Evolutionary conservation across 2,888 invertebrate genomes (phyloP), one percentile per base, ranked within the genome.

Genomic region (Notocelia uddmanniana): DNA sequence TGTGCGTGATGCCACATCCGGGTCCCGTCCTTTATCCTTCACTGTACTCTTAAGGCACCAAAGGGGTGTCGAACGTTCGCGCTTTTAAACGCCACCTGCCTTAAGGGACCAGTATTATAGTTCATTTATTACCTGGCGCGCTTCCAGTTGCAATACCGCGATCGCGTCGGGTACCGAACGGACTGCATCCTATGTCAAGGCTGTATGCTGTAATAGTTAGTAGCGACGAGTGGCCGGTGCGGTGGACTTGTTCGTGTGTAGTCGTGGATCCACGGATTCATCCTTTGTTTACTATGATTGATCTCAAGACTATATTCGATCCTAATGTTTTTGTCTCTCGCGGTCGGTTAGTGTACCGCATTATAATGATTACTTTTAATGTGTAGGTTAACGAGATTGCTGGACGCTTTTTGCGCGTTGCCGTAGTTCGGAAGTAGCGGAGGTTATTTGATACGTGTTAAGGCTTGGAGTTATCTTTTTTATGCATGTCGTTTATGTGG

Each of bases 251-350:
- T 87, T 85, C 80, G 81, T 81, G 79, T 81, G 78, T 82, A 85
- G 83, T 82, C 82, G 84, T 85, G 86, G 85, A 83, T 86, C 83
- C 70, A 26, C 77, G 77, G 85, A 83, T 85, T 78, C 85, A 76
- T 79, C 82, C 85, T 82, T 86, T 87, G 86, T 85, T 86, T 84
- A 87, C 89, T 89, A 87, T 85, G 87, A 90, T 89, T 93, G 93
- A 93, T 93, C 93, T 93, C 93, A 93, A 89, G 87, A 91, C 89
- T 89, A 90, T 92, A 89, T 91, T 92, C 91, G 91, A 89, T 92
- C 91, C 91, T 91, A 90, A 87, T 87, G 80, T 86, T 88, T 85
- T 85, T 87, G 86, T 88, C 83, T 87, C 85, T 86, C 80, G 88
- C 88, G 89, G 89, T 87, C 82, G 79, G 81, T 78, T 83, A 84